Evolutionary conservation across 2,888 invertebrate species (phyloP).

Genomic region (Cerastoderma edule): DNA sequence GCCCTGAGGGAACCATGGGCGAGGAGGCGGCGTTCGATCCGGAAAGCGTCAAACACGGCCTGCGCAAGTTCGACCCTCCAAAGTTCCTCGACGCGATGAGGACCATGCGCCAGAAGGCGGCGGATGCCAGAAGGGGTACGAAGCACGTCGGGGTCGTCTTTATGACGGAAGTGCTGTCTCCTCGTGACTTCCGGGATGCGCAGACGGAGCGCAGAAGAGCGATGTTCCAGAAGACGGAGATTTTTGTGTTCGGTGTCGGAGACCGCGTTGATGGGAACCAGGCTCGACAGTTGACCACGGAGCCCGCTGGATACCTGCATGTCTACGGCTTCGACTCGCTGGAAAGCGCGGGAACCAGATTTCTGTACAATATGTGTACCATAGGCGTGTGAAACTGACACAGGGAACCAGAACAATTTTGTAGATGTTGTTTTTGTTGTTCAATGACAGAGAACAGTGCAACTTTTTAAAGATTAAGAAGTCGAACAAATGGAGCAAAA

Average conservation of each 20-base stretch:
- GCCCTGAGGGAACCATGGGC: constrained; percentile 31
- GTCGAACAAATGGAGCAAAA: too few relatives aligned
- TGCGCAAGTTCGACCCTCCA: constrained; percentile 34
- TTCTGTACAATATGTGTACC: constrained; percentile 47
- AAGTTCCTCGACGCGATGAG: constrained; percentile 45
- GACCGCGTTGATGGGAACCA: constrained; percentile 39
- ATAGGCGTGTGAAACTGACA: constrained; percentile 34
- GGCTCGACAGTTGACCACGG: constrained; percentile 38
- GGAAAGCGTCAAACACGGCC: constrained; percentile 26
- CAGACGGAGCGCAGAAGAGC: constrained; percentile 54
- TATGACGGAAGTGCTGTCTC: constrained; percentile 40
- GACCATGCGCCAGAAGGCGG: constrained; percentile 52
- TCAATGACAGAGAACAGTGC: too few relatives aligned
- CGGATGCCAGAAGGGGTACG: constrained; percentile 36
- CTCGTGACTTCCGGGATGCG: constrained; percentile 42
- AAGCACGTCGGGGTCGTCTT: constrained; percentile 55
- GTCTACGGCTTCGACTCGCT: constrained; percentile 43
- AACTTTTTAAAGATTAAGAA: too few relatives aligned
- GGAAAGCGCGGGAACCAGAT: constrained; percentile 21
- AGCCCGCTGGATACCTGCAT: constrained; percentile 38
- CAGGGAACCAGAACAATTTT: too few relatives aligned
- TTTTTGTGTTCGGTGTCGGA: constrained; percentile 67
- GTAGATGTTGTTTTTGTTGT: too few relatives aligned
- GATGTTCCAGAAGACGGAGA: constrained; percentile 50
- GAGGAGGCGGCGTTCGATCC: constrained; percentile 33